phyloP scores from a whole-genome alignment of 2,888 invertebrate species.

The Cacoxenus indagator region DNA sequence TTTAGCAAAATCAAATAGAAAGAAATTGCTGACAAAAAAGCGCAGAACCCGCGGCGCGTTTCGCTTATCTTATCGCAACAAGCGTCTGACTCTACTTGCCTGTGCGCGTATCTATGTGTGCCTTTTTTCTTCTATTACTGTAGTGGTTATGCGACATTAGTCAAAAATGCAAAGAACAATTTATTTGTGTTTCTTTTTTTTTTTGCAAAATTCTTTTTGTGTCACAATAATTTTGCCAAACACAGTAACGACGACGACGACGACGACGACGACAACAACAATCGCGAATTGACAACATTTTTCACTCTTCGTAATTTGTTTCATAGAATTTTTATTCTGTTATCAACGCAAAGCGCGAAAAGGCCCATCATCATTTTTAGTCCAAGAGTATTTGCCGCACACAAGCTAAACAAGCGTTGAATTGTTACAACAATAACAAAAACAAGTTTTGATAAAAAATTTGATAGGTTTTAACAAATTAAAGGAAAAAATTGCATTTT shows the following conservation, averaged over 20 bases:
- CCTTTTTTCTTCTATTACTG: conserved; percentile 20
- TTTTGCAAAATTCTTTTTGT: neutral
- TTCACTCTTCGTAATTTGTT: conserved; percentile 52
- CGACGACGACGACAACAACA: too few relatives aligned
- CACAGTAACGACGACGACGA: neutral
- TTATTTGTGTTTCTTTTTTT: neutral
- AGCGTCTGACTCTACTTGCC: conserved; percentile 42
- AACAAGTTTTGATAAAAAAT: neutral
- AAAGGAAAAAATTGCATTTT: neutral
- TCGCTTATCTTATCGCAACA: conserved; percentile 48
- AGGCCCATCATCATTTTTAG: neutral
- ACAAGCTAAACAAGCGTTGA: neutral
- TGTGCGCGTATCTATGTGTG: neutral
- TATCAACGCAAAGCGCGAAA: conserved; percentile 45
- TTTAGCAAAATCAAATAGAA: too few relatives aligned
- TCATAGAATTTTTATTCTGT: conserved; percentile 51
- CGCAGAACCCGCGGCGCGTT: conserved; percentile 26
- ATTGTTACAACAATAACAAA: neutral
- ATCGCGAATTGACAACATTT: conserved; percentile 44
- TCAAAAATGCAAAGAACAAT: neutral
- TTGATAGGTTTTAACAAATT: neutral
- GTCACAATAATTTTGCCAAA: neutral
- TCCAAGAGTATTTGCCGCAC: neutral
- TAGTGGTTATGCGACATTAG: neutral
- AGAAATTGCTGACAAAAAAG: conserved; percentile 10